Conservation (phyloP, 2,888 invertebrate species). For the Halocaridina rubra region DNA sequence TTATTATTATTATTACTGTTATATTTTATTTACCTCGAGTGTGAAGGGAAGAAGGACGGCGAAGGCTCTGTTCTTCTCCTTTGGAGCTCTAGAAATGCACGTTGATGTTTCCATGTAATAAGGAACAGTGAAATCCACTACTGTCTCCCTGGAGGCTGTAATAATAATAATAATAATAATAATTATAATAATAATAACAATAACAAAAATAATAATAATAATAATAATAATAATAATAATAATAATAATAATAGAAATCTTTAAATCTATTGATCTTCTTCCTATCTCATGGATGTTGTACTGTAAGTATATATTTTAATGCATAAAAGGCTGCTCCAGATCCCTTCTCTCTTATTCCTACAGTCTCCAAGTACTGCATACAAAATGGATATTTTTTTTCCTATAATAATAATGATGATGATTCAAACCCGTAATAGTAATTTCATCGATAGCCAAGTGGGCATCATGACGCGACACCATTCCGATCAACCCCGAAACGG, state of each 20-base stretch:
- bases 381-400: no score
- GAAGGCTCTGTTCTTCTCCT: neutral
- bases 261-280: no score
- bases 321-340: no score
- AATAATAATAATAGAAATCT: no score
- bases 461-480: neutral
- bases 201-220: neutral
- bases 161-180: neutral
- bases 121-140: neutral
- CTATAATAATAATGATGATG: no score
- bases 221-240: neutral
- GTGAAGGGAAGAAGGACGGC: neutral
- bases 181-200: neutral
- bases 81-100: neutral
- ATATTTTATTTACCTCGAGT: neutral
- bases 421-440: neutral
- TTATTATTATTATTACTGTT: no score
- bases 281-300: no score
- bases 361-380: no score
- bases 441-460: neutral
- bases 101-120: neutral
- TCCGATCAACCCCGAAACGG: neutral
- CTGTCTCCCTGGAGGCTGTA: neutral
- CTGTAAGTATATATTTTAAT: no score
- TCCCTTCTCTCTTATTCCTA: no score